Evolutionary conservation across 2,888 invertebrate genomes (phyloP).

Genomic region (Athalia rosae): DNA sequence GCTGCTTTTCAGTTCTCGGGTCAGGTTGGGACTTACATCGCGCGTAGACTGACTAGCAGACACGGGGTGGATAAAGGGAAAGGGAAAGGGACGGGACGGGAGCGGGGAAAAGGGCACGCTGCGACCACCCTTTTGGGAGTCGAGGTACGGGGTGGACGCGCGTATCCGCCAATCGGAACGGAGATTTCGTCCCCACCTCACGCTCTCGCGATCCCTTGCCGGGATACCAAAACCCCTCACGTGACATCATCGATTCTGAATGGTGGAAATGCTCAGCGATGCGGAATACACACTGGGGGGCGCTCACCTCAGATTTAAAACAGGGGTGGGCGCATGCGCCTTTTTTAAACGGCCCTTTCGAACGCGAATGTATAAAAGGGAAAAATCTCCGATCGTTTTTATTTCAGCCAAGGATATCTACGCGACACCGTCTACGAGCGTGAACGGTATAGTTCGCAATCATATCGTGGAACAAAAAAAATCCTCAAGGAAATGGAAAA

Average conservation of each 20-base stretch:
- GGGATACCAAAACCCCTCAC: conserved; percentile 45
- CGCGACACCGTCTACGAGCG: no score
- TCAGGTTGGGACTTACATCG: conserved; percentile 29
- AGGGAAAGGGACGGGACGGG: conserved; percentile 40
- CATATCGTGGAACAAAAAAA: no score
- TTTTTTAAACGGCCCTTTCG: neutral
- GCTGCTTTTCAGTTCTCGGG: neutral
- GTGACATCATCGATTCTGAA: conserved; percentile 73
- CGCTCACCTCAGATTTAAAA: conserved; percentile 57
- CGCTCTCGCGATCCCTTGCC: conserved; percentile 15
- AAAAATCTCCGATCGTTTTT: no score
- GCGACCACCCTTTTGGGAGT: conserved; percentile 54
- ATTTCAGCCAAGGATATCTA: no score
- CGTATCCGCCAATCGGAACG: conserved; percentile 59
- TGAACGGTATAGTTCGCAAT: no score
- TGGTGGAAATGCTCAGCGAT: conserved; percentile 72
- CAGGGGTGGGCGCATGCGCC: conserved; percentile 45
- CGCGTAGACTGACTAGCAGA: conserved; percentile 48
- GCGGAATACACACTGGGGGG: conserved; percentile 73
- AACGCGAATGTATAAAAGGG: no score
- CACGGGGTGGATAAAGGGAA: conserved; percentile 48
- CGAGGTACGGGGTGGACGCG: conserved; percentile 53
- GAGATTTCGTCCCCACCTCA: conserved; percentile 27
- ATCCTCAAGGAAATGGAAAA: no score
- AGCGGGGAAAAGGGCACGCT: conserved; percentile 44